Percentiles rank a stretch among this genome's conserved stretches.
Evolutionary conservation across 2,797 vertebrate species (phyloP).

Genomic region (Siniperca scherzeri): DNA sequence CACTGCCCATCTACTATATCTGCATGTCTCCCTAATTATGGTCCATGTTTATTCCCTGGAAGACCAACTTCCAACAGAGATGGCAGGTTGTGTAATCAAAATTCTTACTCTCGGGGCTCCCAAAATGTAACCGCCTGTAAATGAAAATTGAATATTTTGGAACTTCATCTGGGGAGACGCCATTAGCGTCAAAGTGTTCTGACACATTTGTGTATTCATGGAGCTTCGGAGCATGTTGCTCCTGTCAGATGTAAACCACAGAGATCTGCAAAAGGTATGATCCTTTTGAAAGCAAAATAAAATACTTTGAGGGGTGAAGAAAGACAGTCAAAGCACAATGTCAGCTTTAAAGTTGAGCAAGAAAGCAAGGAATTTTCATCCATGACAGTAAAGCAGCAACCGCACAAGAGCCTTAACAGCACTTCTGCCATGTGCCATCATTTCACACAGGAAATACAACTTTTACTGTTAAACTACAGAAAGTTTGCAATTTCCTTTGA

Average conservation of each 20-base stretch:
- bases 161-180: constrained; percentile 69
- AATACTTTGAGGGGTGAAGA: neutral
- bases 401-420: neutral
- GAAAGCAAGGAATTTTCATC: neutral
- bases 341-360: constrained; percentile 18
- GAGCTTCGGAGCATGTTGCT: constrained; percentile 32
- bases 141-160: constrained; percentile 69
- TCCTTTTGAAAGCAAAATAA: constrained; percentile 2
- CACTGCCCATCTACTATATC: constrained; percentile 57
- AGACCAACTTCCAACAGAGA: constrained; percentile 77
- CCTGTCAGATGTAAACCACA: constrained; percentile 21
- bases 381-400: neutral
- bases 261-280: constrained; percentile 41
- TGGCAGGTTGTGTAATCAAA: constrained; percentile 81
- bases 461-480: constrained; percentile 7
- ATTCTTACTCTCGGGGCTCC: constrained; percentile 69
- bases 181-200: constrained; percentile 68
- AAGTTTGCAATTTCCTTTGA: neutral
- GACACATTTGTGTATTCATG: constrained; percentile 58
- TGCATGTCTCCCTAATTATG: constrained; percentile 77
- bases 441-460: constrained; percentile 11
- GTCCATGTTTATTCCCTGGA: constrained; percentile 76
- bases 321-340: neutral
- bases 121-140: constrained; percentile 71
- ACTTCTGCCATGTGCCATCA: neutral